Conservation (phyloP, 1,140 invertebrate genomes). For the Holcopasites calliopsidis region DNA sequence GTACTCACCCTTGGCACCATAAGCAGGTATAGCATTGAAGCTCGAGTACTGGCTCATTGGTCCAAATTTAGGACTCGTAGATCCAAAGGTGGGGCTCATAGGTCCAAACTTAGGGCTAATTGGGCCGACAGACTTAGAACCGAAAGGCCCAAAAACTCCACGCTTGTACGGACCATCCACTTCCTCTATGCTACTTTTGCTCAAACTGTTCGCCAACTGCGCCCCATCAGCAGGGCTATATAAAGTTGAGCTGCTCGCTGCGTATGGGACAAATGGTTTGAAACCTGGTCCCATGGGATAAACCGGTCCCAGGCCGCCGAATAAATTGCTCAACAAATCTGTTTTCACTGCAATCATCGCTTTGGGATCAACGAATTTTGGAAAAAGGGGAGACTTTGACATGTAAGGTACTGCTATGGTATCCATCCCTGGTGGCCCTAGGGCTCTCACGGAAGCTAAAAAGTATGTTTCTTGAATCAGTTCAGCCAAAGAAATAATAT, state of each 20-base stretch:
- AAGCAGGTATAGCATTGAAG: constrained; percentile 8
- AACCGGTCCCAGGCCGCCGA: constrained; percentile 60
- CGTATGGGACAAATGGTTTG: constrained; percentile 34
- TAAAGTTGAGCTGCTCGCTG: constrained; percentile 14
- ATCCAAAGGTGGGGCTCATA: too few species aligned
- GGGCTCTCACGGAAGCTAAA: constrained; percentile 64
- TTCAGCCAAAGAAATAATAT: background rate
- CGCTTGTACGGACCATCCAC: constrained; percentile 40
- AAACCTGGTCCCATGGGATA: constrained; percentile 11
- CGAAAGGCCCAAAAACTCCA: constrained; percentile 55
- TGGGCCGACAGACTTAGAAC: constrained; percentile 48
- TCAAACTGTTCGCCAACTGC: constrained; percentile 6
- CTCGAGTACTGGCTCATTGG: constrained; percentile 20
- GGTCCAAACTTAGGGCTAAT: constrained; percentile 50
- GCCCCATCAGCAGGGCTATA: constrained; percentile 21
- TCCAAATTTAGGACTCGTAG: constrained; percentile 44
- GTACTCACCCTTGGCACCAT: background rate
- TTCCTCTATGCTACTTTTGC: constrained; percentile 12
- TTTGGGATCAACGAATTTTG: constrained; percentile 73
- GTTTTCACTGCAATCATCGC: constrained; percentile 70
- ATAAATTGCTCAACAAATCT: constrained; percentile 67
- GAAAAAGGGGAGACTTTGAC: constrained; percentile 69
- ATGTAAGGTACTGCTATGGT: constrained; percentile 69
- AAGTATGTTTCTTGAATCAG: constrained; percentile 4
- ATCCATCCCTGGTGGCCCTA: constrained; percentile 64